phyloP scores from a whole-genome alignment of 2,113 vertebrate genomes.

The Neodontobutis hainanensis region DNA sequence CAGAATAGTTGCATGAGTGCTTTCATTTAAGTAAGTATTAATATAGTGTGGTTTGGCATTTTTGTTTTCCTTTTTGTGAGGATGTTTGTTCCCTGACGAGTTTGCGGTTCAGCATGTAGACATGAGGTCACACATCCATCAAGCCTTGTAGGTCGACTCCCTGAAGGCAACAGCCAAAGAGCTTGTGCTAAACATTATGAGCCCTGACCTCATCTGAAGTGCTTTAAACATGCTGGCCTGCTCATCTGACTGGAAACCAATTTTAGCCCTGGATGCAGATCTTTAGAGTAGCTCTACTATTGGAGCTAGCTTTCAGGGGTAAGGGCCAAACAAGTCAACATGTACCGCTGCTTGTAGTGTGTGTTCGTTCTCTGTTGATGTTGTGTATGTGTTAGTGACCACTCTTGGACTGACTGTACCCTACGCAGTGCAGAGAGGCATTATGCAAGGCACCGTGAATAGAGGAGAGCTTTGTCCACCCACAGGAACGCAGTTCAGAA shows the following conservation, averaged over 20 bases:
- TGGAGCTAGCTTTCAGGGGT: slow-evolving; percentile 10
- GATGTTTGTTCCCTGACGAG: slow-evolving; percentile 3
- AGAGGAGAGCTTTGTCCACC: slow-evolving; percentile 61
- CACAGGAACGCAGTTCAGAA: slow-evolving; percentile 44
- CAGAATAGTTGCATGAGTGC: too few relatives aligned
- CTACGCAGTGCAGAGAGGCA: slow-evolving; percentile 45
- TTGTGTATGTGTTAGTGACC: slow-evolving; percentile 8
- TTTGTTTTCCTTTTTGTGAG: neutral
- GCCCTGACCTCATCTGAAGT: slow-evolving; percentile 41
- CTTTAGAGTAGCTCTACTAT: slow-evolving; percentile 15
- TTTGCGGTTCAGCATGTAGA: slow-evolving; percentile 15
- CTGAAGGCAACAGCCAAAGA: slow-evolving; percentile 27
- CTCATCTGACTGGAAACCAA: slow-evolving; percentile 13
- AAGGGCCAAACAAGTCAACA: slow-evolving; percentile 24
- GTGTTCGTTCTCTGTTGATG: slow-evolving; percentile 13
- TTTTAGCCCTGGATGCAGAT: slow-evolving; percentile 20
- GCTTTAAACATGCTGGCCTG: slow-evolving; percentile 11
- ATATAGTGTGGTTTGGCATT: neutral
- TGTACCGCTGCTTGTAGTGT: slow-evolving; percentile 3
- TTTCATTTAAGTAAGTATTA: too few relatives aligned
- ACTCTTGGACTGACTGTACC: slow-evolving; percentile 33
- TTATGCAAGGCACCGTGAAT: slow-evolving; percentile 57
- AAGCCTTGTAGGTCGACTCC: slow-evolving; percentile 27
- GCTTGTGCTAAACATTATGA: slow-evolving; percentile 43
- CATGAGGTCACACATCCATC: slow-evolving; percentile 12